Percentiles rank a stretch among this genome's conserved stretches.
Conservation (phyloP, 2,888 invertebrate species). For the Bellardia pandia region DNA sequence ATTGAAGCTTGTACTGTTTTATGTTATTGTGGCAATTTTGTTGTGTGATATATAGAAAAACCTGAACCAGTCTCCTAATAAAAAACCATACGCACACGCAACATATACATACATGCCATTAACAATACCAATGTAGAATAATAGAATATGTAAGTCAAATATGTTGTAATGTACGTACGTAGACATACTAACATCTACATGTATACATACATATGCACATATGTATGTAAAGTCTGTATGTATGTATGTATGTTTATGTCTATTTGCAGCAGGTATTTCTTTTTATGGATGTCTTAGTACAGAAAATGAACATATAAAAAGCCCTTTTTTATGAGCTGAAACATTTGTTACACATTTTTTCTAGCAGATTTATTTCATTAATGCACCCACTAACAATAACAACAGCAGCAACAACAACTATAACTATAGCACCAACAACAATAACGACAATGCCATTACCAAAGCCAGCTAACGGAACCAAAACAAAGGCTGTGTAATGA, state of each 20-base stretch:
- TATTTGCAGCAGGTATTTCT: constrained; percentile 31
- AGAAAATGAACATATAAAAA: constrained; percentile 50
- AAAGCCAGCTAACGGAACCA: neutral
- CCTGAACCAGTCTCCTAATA: constrained; percentile 57
- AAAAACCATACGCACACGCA: constrained; percentile 21
- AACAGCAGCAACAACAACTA: constrained; percentile 22
- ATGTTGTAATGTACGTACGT: neutral
- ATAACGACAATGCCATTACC: constrained; percentile 9
- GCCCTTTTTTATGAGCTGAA: constrained; percentile 52
- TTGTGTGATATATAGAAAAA: constrained; percentile 39
- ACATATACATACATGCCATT: constrained; percentile 15
- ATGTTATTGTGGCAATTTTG: constrained; percentile 64
- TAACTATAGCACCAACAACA: constrained; percentile 29
- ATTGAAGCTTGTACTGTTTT: constrained; percentile 34
- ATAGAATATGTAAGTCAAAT: neutral
- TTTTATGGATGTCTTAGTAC: constrained; percentile 51
- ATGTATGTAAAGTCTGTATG: constrained; percentile 12
- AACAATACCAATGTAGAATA: constrained; percentile 8
- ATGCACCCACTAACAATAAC: constrained; percentile 47
- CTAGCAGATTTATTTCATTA: constrained; percentile 60
- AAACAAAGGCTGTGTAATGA: neutral
- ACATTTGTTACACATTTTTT: constrained; percentile 48
- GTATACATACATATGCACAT: neutral
- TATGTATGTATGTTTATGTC: constrained; percentile 5
- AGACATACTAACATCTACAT: neutral